Base-by-base conservation (phyloP, 2,113 vertebrate species). In the Nothoprocta pentlandii region DNA sequence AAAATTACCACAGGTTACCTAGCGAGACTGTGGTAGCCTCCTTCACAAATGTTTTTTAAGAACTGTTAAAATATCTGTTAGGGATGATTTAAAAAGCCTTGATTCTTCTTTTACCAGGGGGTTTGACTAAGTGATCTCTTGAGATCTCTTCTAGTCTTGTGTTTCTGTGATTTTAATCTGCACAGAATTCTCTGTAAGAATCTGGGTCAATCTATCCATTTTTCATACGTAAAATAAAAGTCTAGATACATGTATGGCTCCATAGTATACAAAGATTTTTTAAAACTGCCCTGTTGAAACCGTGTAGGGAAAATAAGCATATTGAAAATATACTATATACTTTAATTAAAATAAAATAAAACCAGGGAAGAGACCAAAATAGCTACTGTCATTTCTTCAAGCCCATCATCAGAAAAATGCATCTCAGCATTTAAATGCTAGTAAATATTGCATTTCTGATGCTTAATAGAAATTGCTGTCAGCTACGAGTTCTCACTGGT, bases 131-230 rank as follows among this genome's bases (percentile, higher is more conserved):
- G 53, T 81, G 66, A 19, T 79, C 78, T 61, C 66, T 64, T 84
- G 83, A 96, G 69, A 78, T 75, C 34, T 22, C 42, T 83, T 68
- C 76, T 85, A 66, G 47, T 86, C 21, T 6, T 63, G 3, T 49
- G 56, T 95, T 90, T 74, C 73, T 63, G 28, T 80, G 80, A 78
- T 86, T 86, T 84, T 81, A 79, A 66, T 93, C 94, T 91, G 56
- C 49, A 49, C 30, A 58, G 44, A 79, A 62, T 8, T 80, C 30
- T 53, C 53, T 56, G 12, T 56, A 81, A 91, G 87, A 54, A 39
- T 64, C 66, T 84, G 12, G 19, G 34, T 85, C 17, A 25, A 64
- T 73, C 25, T 71, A n/a, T 49, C 86, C 62, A 19, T 46, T 86
- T 79, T 88, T 93, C 68, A 56, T 79, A n/a, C 11, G 47, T 61